Percentiles rank a stretch among this genome's conserved stretches.
These are phyloP conservation scores for Cotesia typhae DNA, from an alignment of 1,140 invertebrate species.

Conservation along the genomic window DNA sequence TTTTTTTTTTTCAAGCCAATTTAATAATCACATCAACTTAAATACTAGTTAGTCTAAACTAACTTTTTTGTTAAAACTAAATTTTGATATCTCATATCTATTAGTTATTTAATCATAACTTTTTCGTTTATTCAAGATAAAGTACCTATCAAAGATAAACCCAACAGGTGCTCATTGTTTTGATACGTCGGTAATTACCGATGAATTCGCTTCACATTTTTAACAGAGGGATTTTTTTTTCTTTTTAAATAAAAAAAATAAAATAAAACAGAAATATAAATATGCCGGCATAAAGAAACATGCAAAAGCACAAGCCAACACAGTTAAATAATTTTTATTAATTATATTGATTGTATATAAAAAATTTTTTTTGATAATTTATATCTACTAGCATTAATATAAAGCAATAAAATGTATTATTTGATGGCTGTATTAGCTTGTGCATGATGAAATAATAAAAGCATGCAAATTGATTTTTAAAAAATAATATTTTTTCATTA, in stretches of 20 bases:
- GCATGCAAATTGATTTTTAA: conserved; percentile 2
- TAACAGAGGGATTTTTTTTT: conserved; percentile 9
- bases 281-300: conserved; percentile 65
- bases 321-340: conserved; percentile 36
- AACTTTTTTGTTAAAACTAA: too few relatives aligned
- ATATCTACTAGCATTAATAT: neutral
- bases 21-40: too few relatives aligned
- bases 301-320: conserved; percentile 58
- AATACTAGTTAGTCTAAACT: too few relatives aligned
- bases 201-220: conserved; percentile 20
- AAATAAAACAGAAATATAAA: conserved; percentile 50
- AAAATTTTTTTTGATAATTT: neutral
- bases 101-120: neutral
- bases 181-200: conserved; percentile 25
- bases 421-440: conserved; percentile 46
- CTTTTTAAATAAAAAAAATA: conserved; percentile 42
- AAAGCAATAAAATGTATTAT: neutral
- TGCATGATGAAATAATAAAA: conserved; percentile 30
- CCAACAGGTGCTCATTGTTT: conserved; percentile 60
- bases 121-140: conserved; percentile 5
- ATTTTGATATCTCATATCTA: neutral
- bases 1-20: too few relatives aligned
- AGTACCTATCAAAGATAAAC: conserved; percentile 49
- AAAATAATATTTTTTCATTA: too few relatives aligned
- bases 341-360: conserved; percentile 4